Evolutionary conservation across 2,888 invertebrate species (phyloP), one percentile per base, ranked within the genome.

Genomic region (Diachrysia chrysitis): DNA sequence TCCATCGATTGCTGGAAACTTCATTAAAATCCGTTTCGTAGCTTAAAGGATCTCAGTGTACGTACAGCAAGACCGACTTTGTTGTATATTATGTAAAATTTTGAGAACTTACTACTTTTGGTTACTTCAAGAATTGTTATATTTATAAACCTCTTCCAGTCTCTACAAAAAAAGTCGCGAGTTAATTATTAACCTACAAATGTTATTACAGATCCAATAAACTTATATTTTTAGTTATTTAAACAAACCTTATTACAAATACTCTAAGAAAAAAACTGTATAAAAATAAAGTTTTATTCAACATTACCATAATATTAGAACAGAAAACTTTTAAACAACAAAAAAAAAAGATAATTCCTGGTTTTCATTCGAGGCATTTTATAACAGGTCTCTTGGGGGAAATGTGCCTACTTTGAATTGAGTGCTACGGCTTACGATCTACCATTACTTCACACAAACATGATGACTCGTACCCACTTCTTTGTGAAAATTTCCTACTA

Each of bases 281-380:
- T n/a, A n/a, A n/a, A n/a, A 21, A 51, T 21, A 21, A 51, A 51
- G 4, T 21, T 21, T 21, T 10, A 12, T 48, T 48, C 17, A 17
- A 48, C 1, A 19, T 51, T 42, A 42, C n/a, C 42, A 42, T 42
- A 55, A 55, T 23, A 55, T 55, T 54, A 23, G 17, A 54, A 25
- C n/a, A 55, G 25, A 29, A 23, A 55, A 55, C 29, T 55, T 55
- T 29, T 55, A 29, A 55, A 29, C 54, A 55, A 55, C 54, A 29
- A 55, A 16, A 54, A 23, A 9, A 23, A 54, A 25, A 23, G 25
- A 54, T 54, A 25, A 54, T 54, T 54, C 21, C 14, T 7, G 23
- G 23, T 54, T 54, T 23, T 51, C 21, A 51, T 51, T 51, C 10
- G 48, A 19, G 19, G 48, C 21, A 21, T 51, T 51, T 51, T 51